Percentiles rank a stretch among this genome's conserved stretches.
phyloP scores from a whole-genome alignment of 2,888 invertebrate genomes.

The Drosophila ezoana region DNA sequence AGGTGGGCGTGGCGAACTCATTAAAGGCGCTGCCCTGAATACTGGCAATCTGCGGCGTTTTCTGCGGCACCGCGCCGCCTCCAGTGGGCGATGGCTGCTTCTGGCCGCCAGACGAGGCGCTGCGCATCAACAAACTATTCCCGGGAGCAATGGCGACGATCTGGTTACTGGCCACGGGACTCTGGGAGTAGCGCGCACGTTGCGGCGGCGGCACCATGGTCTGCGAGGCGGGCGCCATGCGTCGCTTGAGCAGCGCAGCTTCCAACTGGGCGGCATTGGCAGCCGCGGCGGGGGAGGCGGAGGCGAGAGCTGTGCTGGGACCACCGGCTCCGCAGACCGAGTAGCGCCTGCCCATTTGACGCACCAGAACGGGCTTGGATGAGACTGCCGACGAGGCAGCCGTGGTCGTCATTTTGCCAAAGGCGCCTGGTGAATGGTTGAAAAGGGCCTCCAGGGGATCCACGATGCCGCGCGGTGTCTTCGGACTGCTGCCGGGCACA shows the following conservation, averaged over 20 bases:
- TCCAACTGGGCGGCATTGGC: conserved; percentile 8
- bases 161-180: not conserved
- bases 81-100: conserved; percentile 37
- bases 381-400: not conserved
- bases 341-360: conserved; percentile 55
- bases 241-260: conserved; percentile 49
- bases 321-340: conserved; percentile 55
- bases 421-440: not conserved
- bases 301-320: not conserved
- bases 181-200: conserved; percentile 46
- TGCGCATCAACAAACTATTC: conserved; percentile 41
- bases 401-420: not conserved
- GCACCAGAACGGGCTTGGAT: conserved; percentile 21
- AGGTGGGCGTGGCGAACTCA: conserved; percentile 42
- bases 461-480: not conserved
- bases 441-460: conserved; percentile 14
- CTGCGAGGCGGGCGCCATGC: conserved; percentile 17
- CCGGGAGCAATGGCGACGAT: conserved; percentile 1
- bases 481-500: conserved; percentile 23
- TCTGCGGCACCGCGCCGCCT: conserved; percentile 17
- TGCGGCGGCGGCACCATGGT: conserved; percentile 32
- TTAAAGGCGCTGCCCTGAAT: conserved; percentile 41
- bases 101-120: conserved; percentile 1
- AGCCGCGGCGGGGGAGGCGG: not conserved
- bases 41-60: conserved; percentile 51